A percentile compares a stretch with the other conserved stretches of the same genome.
phyloP scores from a whole-genome alignment of 2,888 invertebrate genomes.

The Andrena haemorrhoa region DNA sequence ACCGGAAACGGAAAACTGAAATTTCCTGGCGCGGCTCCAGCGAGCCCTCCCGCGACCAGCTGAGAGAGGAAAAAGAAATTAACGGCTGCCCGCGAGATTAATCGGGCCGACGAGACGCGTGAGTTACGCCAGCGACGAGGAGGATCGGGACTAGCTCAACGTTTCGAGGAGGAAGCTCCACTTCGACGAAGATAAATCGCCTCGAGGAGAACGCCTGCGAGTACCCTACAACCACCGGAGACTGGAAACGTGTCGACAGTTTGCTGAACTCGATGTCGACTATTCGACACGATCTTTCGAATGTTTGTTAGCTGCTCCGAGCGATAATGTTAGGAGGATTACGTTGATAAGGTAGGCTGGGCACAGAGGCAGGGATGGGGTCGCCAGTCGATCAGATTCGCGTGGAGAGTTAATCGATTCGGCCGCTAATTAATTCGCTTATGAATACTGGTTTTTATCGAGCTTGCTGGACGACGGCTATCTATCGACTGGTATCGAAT shows the following conservation, averaged over 20 bases:
- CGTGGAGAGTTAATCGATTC: constrained; percentile 37
- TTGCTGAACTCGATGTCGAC: not conserved
- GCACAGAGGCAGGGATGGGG: not conserved
- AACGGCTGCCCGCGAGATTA: constrained; percentile 6
- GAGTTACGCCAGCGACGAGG: constrained; percentile 3
- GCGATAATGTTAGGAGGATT: no score
- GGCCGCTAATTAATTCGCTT: constrained; percentile 55
- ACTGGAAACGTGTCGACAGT: not conserved
- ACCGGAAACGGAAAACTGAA: constrained; percentile 54
- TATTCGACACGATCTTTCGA: not conserved
- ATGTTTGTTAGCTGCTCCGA: not conserved
- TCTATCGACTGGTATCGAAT: constrained; percentile 43
- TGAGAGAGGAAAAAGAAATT: constrained; percentile 42
- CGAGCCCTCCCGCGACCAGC: not conserved
- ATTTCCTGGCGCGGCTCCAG: constrained; percentile 60
- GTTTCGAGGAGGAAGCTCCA: not conserved
- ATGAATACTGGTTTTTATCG: constrained; percentile 42
- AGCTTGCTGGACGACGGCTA: constrained; percentile 34
- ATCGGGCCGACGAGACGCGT: constrained; percentile 14
- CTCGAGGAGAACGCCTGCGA: not conserved
- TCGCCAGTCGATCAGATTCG: not conserved
- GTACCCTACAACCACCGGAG: not conserved
- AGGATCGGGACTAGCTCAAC: constrained; percentile 2
- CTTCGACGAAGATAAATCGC: constrained; percentile 25
- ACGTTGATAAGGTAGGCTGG: not conserved